These are phyloP conservation scores for Zosterops borbonicus DNA, from an alignment of 2,113 vertebrate species.

Conservation along the genomic window DNA sequence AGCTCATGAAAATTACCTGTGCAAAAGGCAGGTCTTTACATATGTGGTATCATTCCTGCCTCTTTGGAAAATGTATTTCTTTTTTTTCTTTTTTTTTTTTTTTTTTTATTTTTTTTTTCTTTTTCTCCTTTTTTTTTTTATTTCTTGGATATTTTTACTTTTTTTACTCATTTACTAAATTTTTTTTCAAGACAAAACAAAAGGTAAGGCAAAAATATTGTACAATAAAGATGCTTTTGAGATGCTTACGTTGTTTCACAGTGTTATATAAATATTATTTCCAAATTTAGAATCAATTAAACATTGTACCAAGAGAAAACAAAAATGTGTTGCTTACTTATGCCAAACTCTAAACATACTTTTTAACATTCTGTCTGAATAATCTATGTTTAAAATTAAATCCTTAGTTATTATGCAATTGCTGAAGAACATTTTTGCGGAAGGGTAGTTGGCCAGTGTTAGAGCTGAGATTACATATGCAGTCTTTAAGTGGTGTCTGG, in stretches of 20 bases:
- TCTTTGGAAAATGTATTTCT: not conserved
- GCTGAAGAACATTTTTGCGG: not conserved
- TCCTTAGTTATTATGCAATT: not conserved
- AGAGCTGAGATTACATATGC: not conserved
- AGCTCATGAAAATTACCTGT: not conserved
- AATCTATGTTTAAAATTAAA: not conserved
- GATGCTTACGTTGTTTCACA: not conserved
- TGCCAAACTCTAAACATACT: not conserved
- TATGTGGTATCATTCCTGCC: not conserved
- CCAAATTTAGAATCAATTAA: not conserved
- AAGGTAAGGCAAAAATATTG: not conserved
- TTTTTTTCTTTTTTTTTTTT: not conserved
- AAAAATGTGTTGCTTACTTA: not conserved
- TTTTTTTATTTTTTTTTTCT: not conserved
- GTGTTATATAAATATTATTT: not conserved
- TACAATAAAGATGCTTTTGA: not conserved
- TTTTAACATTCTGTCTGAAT: not conserved
- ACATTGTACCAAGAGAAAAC: not conserved
- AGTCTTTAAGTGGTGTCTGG: not conserved
- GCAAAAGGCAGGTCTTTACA: not conserved
- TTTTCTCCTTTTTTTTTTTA: not conserved
- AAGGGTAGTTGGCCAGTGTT: not conserved
- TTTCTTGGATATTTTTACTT: not conserved
- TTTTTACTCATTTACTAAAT: not conserved
- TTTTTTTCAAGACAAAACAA: not conserved